Evolutionary conservation across 1,140 invertebrate species (phyloP).

Genomic region (Euborellia annulipes): DNA sequence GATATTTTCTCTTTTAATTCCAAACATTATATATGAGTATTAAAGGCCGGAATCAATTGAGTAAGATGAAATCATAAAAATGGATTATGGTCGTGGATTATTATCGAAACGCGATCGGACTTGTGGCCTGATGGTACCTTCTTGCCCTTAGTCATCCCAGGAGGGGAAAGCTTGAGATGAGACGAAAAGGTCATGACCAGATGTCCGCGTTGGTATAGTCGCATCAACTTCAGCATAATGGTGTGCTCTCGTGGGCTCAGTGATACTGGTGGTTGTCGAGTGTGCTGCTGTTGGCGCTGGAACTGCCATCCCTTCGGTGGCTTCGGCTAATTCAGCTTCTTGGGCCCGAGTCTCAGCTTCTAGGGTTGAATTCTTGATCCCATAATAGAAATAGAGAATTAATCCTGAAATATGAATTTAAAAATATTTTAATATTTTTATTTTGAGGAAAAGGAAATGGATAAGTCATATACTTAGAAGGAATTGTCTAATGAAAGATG

Average conservation of each 20-base stretch:
- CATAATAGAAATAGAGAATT: conserved; percentile 81
- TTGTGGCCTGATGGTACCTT: background rate
- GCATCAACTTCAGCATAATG: conserved; percentile 15
- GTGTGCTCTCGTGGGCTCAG: conserved; percentile 11
- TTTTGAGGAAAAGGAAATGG: background rate
- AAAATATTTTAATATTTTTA: background rate
- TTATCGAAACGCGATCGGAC: background rate
- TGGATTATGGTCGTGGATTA: no score
- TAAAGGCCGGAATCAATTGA: no score
- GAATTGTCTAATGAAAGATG: no score
- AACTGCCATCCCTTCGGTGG: conserved; percentile 28
- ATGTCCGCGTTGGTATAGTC: conserved; percentile 21
- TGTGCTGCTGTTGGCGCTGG: conserved; percentile 14
- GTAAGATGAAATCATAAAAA: no score
- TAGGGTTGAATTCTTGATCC: conserved; percentile 69
- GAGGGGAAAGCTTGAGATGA: conserved; percentile 29
- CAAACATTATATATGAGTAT: no score
- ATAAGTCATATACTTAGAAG: background rate
- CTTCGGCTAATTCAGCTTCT: conserved; percentile 31
- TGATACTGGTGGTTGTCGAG: conserved; percentile 11
- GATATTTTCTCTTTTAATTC: no score
- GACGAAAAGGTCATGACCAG: conserved; percentile 24
- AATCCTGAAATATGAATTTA: conserved; percentile 40
- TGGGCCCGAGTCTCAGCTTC: conserved; percentile 35
- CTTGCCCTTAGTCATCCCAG: conserved; percentile 33